Evolutionary conservation across 2,888 invertebrate genomes (phyloP), one percentile per base, ranked within the genome.

Genomic region (Calameuta filiformis): DNA sequence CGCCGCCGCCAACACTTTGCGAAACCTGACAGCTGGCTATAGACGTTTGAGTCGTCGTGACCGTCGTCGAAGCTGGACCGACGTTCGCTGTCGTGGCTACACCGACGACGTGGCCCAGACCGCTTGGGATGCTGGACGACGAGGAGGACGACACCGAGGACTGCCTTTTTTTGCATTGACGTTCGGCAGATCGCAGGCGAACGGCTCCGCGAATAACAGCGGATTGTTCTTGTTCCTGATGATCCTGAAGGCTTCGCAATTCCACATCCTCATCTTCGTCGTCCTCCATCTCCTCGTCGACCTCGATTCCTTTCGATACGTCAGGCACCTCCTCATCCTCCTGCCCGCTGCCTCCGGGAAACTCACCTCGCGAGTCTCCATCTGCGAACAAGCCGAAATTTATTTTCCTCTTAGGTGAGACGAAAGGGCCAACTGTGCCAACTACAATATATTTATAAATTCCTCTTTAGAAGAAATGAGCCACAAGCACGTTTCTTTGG

Each of bases 1-100:
- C 94, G 33, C 94, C 94, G 84, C 94, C 94, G 81, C 94, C 93
- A 77, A 91, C 92, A 81, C 92, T 92, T 79, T 69, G 69, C 69
- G 69, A 69, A 30, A 30, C 69, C 15, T 69, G 69, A 69, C 92
- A 92, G 79, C 94, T 94, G 82, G 12, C 40, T 40, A 15, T 40
- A 15, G 40, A 86, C 87, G 68, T 84, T 87, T 75, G 87, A 88
- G 30, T 94, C 94, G 69, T 93, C 93, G 82, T 94, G 94, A 35
- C 93, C 92, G 91, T 95, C 95, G 30, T 94, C 94, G 94, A 15
- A 40, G 15, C 15, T 15, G 40, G 15, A 15, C 12, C 15, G 40
- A 40, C 40, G 40, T 40, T 40, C 1, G 93, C 12, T 93, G 93
- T 89, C 92, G 92, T 68, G 79, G 75, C 77, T 73, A 81, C 4